Percentiles rank a stretch among this genome's conserved stretches.
Evolutionary conservation across 2,113 vertebrate genomes (phyloP).

Genomic region (Tychaedon coryphoeus): DNA sequence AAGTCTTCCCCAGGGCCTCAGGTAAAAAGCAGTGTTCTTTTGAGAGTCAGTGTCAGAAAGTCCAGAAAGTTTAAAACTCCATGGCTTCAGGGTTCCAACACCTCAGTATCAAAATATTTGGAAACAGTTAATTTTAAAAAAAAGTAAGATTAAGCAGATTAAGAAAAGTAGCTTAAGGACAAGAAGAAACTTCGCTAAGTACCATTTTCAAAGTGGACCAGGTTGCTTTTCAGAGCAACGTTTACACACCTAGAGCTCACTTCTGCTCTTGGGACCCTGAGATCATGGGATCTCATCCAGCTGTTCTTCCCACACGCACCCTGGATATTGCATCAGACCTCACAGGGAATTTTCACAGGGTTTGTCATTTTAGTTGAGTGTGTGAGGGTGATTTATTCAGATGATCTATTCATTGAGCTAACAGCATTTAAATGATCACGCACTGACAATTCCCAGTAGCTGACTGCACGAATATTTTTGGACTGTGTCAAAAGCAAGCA

Average conservation of each 20-base stretch:
- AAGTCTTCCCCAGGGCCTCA: too few species aligned
- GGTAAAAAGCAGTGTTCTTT: too few species aligned
- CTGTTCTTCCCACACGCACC: accelerated
- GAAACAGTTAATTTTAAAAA: not conserved
- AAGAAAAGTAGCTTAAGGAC: not conserved
- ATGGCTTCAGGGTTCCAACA: too few species aligned
- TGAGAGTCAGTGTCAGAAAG: too few species aligned
- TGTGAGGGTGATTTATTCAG: not conserved
- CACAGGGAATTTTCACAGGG: not conserved
- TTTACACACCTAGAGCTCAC: not conserved
- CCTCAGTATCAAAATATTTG: not conserved
- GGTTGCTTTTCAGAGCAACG: not conserved
- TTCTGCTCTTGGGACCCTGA: not conserved
- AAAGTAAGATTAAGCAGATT: not conserved
- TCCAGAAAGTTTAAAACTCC: too few species aligned
- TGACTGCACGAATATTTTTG: not conserved
- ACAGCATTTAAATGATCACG: not conserved
- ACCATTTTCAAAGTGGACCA: not conserved
- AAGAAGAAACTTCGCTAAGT: not conserved
- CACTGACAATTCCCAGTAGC: not conserved
- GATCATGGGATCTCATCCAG: not conserved
- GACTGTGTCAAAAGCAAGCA: not conserved
- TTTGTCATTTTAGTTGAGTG: not conserved
- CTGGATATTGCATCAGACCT: not conserved
- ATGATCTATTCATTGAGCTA: not conserved